Evolutionary conservation across 2,113 vertebrate genomes (phyloP), one percentile per base, ranked within the genome.

Genomic region (Colaptes auratus): DNA sequence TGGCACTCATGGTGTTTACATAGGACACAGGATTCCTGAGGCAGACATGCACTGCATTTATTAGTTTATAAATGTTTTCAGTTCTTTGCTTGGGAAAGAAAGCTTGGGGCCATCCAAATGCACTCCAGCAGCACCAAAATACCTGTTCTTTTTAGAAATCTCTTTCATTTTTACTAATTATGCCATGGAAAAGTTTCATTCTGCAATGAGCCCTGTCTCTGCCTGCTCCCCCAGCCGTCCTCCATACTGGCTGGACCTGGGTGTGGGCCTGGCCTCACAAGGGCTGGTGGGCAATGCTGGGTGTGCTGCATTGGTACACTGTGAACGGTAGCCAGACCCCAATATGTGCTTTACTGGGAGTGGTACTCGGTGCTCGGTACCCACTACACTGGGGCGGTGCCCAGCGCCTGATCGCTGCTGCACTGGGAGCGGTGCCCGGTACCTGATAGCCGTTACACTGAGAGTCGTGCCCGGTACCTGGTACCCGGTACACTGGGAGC

Each of bases 1-100:
- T 42, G 18, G 2, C 18, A 3, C 24, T 30, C 0, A 1, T 0
- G 4, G 53, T 9, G 56, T 44, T 63, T n/a, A 36, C 5, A 0
- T 11, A 4, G n/a, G 46, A 36, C 9, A 3, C 8, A 24, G 19
- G n/a, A 42, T 58, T 35, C 31, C 24, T 0, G 5, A 36, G 27
- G 27, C 18, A 55, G 58, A 31, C 23, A 13, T 12, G 48, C 1
- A 1, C 30, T 15, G 58, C 28, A 7, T 84, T 66, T 55, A 15
- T 17, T 61, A 7, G 18, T 61, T 70, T 69, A 46, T 17, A 12
- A 63, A 28, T 28, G 9, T 69, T 89, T 88, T 31, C 11, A 36
- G 2, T 52, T 56, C 27, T 39, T 67, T 36, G 31, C 8, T 25
- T 18, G 21, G 66, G 61, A 23, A 60, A 31, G 69, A 8, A 56